Evolutionary conservation across 1,140 invertebrate genomes (phyloP), one percentile per base, ranked within the genome.

Genomic region (Belonocnema kinseyi): DNA sequence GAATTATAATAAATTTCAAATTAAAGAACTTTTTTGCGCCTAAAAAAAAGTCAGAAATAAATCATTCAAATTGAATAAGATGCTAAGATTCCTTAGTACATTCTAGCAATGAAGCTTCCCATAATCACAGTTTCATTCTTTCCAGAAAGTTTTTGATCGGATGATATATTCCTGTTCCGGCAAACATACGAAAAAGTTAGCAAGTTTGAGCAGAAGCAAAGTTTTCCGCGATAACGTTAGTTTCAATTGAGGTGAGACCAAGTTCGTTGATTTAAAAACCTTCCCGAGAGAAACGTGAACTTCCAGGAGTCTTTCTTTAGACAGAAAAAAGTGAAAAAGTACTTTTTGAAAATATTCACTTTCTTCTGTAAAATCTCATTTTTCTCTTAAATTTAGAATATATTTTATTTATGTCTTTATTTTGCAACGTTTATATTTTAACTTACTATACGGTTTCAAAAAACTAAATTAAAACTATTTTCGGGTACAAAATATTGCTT

Each of bases 201-300:
- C 4, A 46, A 40, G 61, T 66, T 66, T 66, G 26, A 66, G 33
- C 61, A 66, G 33, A 40, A 66, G 61, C 13, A 40, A 66, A 66
- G 61, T 66, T 66, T 66, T n/a, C 61, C 21, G 21, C 61, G 61
- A 66, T 66, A 66, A 66, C 61, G 61, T 66, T 66, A 66, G 61
- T 66, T 66, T 66, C 61, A 66, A 66, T 66, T 66, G 61, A 66
- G 61, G 61, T 66, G 61, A 66, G 26, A 66, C 61, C 26, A 40
- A 66, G 61, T 66, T 66, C 11, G 21, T 26, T 66, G 61, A 66
- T 66, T 66, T 66, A 66, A 66, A 66, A 66, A 66, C 61, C 61
- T 46, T 66, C 14, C 61, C n/a, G 61, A 66, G 21, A 66, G 61
- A 33, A 40, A n/a, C 26, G 26, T 40, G 13, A 14, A 66, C 61